Evolutionary conservation across 64 coral and sea anemone species (phyloP), one percentile per base, ranked within the genome.

Genomic region (Orbicella faveolata): DNA sequence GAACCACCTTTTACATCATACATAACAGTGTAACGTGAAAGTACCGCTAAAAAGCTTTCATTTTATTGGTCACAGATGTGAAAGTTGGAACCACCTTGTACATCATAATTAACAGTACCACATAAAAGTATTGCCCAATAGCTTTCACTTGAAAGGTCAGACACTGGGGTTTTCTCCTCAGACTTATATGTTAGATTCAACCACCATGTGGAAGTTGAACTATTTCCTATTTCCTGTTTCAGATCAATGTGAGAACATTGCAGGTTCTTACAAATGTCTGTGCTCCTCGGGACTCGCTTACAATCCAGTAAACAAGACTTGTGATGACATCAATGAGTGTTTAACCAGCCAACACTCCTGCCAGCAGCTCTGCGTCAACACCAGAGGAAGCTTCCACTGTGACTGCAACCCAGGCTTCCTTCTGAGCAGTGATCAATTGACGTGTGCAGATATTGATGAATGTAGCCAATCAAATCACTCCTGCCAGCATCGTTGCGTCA

Each of bases 261-360:
- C 91, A 19, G 94, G 94, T 9, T 95, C 94, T 15, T 95, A 84
- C 79, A 64, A 44, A 17, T 95, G 94, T 72, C 23, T 53, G 13
- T 95, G 94, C 75, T 82, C 84, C 16, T 34, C 84, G 12, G 94
- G 90, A 37, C 75, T 92, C 72, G 21, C 2, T n/a, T 95, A 92
- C 59, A 81, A 92, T 33, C 70, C 94, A 34, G 30, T 92, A 2
- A 95, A 57, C 18, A 88, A 88, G 52, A 92, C 85, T 34, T 95
- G 94, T 52, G 79, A 83, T 88, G 94, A 95, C 33, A 52, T 95
- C n/a, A 80, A 95, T 57, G 94, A 95, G 55, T 95, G 94, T 69
- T 17, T 36, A 37, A 55, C 76, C 35, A 78, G 51, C 26, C 59
- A 63, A 14, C 20, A 81, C 19, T 81, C 90, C 68, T 95, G 94